Evolutionary conservation across 2,113 vertebrate species (phyloP), one percentile per base, ranked within the genome.

Genomic region (Labeo catla): DNA sequence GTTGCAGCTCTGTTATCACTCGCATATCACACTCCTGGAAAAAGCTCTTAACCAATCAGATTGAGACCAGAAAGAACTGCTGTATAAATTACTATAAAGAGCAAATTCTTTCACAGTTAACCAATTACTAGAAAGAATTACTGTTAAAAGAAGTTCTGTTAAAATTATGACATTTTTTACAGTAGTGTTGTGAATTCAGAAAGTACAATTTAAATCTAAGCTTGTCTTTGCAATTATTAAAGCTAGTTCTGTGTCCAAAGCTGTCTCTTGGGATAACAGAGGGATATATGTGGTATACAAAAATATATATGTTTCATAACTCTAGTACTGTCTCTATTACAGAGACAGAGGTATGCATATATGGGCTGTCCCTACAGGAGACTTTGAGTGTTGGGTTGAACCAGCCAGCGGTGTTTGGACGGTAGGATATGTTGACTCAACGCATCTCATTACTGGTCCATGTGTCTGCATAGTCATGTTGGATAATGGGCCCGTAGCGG

Each of bases 401-500:
- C 76, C 90, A 89, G 89, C 89, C 89, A 89, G 88, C 73, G 43
- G 89, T 77, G 90, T 90, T 91, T 89, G 28, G 86, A 88, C 91
- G 81, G 84, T 88, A 85, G 89, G 93, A 91, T 89, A 83, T 95
- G 94, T 95, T 95, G 94, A 95, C 94, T 94, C 93, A 91, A 91
- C 21, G 85, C 90, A 93, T 92, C 92, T 93, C 93, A 93, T 92
- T 91, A 91, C 91, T 90, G 91, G 92, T 89, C 93, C 94, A 93
- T 94, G 95, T 91, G 88, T 86, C 93, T 93, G 95, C 94, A 95
- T 95, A 95, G 93, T 94, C 91, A 93, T 91, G 81, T 88, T 88
- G 94, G 94, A 95, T 95, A 95, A 95, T 95, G 88, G 91, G 85
- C 89, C 89, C 49, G 73, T 87, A 72, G 86, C 88, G 81, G 89